Conservation (phyloP, 53 echinoderm and acorn worm genomes). For the Echinarachnius parma region DNA sequence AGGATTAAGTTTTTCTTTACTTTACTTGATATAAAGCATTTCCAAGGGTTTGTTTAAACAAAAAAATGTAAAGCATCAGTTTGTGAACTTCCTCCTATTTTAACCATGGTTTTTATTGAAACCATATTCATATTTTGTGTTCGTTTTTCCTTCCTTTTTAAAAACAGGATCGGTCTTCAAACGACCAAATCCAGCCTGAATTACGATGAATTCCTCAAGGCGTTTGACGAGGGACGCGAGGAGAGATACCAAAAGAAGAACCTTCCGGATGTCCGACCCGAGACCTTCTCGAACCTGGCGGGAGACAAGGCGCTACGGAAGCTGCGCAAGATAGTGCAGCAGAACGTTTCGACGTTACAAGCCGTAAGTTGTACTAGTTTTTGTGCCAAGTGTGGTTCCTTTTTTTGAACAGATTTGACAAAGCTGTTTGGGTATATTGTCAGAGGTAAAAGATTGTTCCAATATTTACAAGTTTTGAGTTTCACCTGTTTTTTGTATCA, state of each 20-base stretch:
- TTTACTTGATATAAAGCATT: too few species aligned
- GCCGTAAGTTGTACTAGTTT: slow-evolving; percentile 84
- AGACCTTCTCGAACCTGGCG: slow-evolving; percentile 68
- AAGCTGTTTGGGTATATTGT: too few species aligned
- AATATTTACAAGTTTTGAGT: too few species aligned
- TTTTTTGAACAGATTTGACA: too few species aligned
- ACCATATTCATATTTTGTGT: not conserved
- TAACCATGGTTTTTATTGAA: not conserved
- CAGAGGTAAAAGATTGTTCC: too few species aligned
- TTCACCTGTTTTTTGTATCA: too few species aligned
- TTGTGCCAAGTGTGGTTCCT: too few species aligned
- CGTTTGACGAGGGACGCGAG: slow-evolving; percentile 89
- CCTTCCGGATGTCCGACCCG: slow-evolving; percentile 68
- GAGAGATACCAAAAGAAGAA: slow-evolving; percentile 75
- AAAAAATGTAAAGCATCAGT: too few species aligned
- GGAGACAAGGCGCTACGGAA: slow-evolving; percentile 87
- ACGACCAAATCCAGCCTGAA: slow-evolving; percentile 61
- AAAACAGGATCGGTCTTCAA: slow-evolving; percentile 66
- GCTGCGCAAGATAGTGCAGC: slow-evolving; percentile 66
- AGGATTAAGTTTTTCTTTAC: too few species aligned
- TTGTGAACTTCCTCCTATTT: not conserved
- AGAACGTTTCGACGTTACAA: slow-evolving; percentile 63
- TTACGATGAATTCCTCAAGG: slow-evolving; percentile 76
- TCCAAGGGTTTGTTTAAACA: too few species aligned
- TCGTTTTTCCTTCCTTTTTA: not conserved